Evolutionary conservation across 1,140 invertebrate genomes (phyloP).

Genomic region (Tetragnatha versicolor): DNA sequence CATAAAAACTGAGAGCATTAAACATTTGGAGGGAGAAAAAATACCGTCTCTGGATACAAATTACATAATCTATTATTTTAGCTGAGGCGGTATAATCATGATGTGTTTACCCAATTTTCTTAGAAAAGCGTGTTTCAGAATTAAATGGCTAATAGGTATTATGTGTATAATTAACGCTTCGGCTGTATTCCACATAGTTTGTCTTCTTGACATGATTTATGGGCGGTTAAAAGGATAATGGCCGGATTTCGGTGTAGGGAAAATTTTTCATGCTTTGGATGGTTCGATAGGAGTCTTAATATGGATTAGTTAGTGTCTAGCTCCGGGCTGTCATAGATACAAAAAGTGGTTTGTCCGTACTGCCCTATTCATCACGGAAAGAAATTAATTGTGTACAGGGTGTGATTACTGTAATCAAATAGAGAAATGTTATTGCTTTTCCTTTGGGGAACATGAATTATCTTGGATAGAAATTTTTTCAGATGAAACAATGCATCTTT

Average conservation of each 20-base stretch:
- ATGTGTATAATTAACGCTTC: not conserved
- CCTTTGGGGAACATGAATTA: too few relatives aligned
- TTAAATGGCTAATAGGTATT: conserved; percentile 34
- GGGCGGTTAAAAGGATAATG: too few relatives aligned
- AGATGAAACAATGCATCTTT: too few relatives aligned
- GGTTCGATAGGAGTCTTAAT: not conserved
- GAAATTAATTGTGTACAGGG: too few relatives aligned
- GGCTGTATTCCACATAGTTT: not conserved
- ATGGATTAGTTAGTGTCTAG: too few relatives aligned
- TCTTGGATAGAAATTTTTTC: too few relatives aligned
- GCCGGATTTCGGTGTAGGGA: not conserved
- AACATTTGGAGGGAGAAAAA: conserved; percentile 18
- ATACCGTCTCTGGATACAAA: conserved; percentile 1
- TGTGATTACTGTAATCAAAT: too few relatives aligned
- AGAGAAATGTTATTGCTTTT: too few relatives aligned
- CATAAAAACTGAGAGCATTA: conserved; percentile 7
- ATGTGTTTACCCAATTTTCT: conserved; percentile 23
- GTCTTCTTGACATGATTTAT: conserved; percentile 17
- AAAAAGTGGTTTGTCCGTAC: too few relatives aligned
- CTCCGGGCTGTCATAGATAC: too few relatives aligned
- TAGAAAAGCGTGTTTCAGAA: not conserved
- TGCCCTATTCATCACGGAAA: too few relatives aligned
- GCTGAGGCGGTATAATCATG: not conserved
- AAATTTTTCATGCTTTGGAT: not conserved
- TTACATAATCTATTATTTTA: conserved; percentile 36